Conservation (phyloP, 1,140 invertebrate species). For the Kradibia gibbosae region DNA sequence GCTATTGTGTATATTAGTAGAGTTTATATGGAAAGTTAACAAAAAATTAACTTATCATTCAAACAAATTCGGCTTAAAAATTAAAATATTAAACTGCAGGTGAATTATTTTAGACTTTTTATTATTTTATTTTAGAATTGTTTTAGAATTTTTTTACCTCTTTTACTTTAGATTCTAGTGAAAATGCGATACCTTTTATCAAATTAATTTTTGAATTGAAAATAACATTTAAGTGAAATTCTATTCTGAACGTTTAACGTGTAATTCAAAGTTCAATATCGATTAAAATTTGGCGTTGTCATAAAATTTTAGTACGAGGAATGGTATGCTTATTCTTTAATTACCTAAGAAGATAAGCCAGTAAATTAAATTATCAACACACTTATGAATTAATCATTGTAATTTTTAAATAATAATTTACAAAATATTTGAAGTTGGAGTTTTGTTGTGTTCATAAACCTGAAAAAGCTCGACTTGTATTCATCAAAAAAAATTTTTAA, state of each 20-base stretch:
- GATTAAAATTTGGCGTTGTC: conserved; percentile 12
- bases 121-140: background rate
- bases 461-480: too few relatives aligned
- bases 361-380: background rate
- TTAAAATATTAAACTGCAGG: background rate
- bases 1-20: background rate
- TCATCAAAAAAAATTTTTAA: too few relatives aligned
- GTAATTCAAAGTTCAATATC: conserved; percentile 19
- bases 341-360: background rate
- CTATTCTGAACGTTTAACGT: conserved; percentile 13
- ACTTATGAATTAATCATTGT: background rate
- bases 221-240: background rate
- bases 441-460: background rate
- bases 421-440: too few relatives aligned
- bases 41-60: background rate
- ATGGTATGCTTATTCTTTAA: background rate
- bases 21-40: background rate
- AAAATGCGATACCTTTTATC: background rate
- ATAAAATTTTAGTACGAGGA: conserved; percentile 2
- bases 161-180: background rate
- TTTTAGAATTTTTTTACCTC: too few relatives aligned
- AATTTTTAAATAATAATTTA: background rate
- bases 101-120: background rate
- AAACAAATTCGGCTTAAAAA: background rate
- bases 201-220: background rate